These are phyloP conservation scores for Dynastes grantii DNA, from an alignment of 2,888 invertebrate genomes.

Conservation along the genomic window DNA sequence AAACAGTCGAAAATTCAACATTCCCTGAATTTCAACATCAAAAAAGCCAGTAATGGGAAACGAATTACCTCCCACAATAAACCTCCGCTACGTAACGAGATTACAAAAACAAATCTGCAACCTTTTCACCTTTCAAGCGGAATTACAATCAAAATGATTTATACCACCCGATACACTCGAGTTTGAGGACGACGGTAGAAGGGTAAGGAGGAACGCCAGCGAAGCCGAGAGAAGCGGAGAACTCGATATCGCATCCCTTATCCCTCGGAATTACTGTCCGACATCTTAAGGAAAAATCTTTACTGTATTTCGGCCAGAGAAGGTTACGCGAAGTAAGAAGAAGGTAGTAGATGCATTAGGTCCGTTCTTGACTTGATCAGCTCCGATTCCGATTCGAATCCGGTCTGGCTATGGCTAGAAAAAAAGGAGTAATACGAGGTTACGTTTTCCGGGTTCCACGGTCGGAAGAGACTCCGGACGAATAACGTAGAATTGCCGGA, in stretches of 20 bases:
- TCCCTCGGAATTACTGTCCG: slow-evolving; percentile 34
- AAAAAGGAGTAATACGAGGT: no score
- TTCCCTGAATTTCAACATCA: no score
- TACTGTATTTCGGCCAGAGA: not conserved
- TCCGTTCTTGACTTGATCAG: slow-evolving; percentile 8
- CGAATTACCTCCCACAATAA: no score
- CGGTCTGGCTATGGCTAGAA: not conserved
- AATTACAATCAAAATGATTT: slow-evolving; percentile 54
- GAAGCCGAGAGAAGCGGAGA: slow-evolving; percentile 7
- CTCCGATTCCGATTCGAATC: slow-evolving; percentile 20
- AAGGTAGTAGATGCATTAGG: not conserved
- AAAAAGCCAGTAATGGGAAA: no score
- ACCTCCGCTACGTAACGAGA: slow-evolving; percentile 22
- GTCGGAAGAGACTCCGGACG: no score
- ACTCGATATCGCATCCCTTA: slow-evolving; percentile 28
- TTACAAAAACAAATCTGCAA: slow-evolving; percentile 46
- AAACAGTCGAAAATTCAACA: no score
- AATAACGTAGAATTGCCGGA: no score
- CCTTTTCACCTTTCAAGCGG: slow-evolving; percentile 43
- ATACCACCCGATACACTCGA: slow-evolving; percentile 49
- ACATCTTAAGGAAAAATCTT: slow-evolving; percentile 20
- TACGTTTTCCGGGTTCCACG: no score
- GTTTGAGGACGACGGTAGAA: slow-evolving; percentile 22
- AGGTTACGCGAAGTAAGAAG: no score
- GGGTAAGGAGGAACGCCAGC: not conserved